Conservation (phyloP, 2,113 vertebrate species). For the Gallinago media region DNA sequence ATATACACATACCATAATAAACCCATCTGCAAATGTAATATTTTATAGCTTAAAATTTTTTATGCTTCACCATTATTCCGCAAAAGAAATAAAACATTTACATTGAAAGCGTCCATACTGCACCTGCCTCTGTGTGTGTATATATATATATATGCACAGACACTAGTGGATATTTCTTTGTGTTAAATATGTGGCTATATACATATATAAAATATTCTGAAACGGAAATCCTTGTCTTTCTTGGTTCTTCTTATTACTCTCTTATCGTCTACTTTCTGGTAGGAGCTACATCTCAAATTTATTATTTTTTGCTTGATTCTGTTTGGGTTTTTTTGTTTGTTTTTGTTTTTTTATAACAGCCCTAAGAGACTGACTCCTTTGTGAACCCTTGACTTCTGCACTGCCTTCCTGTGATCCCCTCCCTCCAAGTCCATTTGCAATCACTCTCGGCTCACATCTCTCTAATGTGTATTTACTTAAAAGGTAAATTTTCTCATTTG, state of each 20-base stretch:
- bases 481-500: neutral
- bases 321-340: no score
- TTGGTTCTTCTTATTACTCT: neutral
- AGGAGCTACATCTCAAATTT: neutral
- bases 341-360: neutral
- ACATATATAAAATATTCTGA: neutral
- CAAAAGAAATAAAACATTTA: neutral
- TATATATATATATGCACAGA: neutral
- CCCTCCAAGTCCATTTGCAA: neutral
- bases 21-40: neutral
- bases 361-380: neutral
- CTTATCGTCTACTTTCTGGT: neutral
- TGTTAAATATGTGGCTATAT: neutral
- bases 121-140: accelerated
- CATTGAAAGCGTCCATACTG: neutral
- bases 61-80: neutral
- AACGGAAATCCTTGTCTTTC: neutral
- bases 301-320: neutral
- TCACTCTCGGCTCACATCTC: neutral
- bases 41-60: neutral
- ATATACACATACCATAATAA: neutral
- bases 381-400: neutral
- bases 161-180: neutral
- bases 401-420: neutral
- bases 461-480: neutral